Evolutionary conservation across 2,888 invertebrate genomes (phyloP), one percentile per base, ranked within the genome.

Genomic region (Acronicta leporina): DNA sequence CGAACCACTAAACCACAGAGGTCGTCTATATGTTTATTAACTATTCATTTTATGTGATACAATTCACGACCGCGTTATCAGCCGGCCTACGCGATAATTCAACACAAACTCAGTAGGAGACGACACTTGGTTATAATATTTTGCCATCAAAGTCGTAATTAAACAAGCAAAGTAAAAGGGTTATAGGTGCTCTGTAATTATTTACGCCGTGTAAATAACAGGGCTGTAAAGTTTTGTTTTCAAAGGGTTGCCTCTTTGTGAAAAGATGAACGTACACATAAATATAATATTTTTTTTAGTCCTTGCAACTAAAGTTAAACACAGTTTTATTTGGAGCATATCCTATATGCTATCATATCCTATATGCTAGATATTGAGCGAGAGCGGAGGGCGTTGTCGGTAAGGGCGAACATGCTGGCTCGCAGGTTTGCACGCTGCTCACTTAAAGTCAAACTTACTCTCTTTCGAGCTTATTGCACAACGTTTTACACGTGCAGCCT

Each of bases 81-180:
- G 10, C 4, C 11, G 47, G 25, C 63, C 58, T 46, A 38, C 42
- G 33, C 38, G 14, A 56, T 58, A 58, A 52, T 56, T 57, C 41
- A 55, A 13, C 48, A 14, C 41, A 40, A 50, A 16, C 50, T 50
- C 58, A 46, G 47, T 41, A 42, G 38, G 53, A 64, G 65, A 65
- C 63, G 11, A 33, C 33, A 61, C 58, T 71, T 46, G 50, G 64
- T 71, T 75, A 66, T 79, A 77, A 80, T 80, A 79, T 79, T 81
- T 80, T 59, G 76, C 54, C 73, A 72, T 76, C 65, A 68, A 77
- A 72, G 59, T 72, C 49, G 65, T 75, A 74, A 74, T 80, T 80
- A 77, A 68, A 70, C 63, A 64, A 59, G 61, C 46, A 62, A 63
- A 62, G 63, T 77, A 66, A 72, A 68, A 59, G 56, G 52, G 73